phyloP scores from a whole-genome alignment of 2,797 vertebrate species.

The Coccyzus lansbergi region DNA sequence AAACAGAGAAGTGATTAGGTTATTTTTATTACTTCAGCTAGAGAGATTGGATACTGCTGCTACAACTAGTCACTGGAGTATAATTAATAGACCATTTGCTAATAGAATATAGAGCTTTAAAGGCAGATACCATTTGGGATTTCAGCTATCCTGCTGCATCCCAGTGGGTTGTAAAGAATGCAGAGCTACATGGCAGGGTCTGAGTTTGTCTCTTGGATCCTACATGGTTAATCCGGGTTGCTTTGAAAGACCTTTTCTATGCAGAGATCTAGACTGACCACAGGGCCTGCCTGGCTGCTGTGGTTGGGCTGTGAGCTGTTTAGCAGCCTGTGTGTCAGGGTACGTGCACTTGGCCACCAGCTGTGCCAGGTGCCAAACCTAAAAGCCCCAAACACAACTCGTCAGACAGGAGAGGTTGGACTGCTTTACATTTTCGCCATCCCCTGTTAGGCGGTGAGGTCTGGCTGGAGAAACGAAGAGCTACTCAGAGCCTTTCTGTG shows the following conservation, averaged over 20 bases:
- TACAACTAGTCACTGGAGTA: constrained; percentile 8
- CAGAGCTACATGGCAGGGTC: accelerated
- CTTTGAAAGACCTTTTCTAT: neutral
- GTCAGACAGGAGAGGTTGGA: neutral
- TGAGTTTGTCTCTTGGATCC: neutral
- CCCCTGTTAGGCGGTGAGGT: neutral
- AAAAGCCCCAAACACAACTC: neutral
- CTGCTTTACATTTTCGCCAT: neutral
- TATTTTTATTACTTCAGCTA: constrained; percentile 55
- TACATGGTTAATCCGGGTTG: accelerated
- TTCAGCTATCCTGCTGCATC: neutral
- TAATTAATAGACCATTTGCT: constrained; percentile 22
- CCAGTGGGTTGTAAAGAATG: neutral
- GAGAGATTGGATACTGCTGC: constrained; percentile 5
- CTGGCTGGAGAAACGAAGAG: neutral
- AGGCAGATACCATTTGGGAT: neutral
- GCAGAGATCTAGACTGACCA: neutral
- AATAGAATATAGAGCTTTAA: neutral
- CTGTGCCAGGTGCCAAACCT: neutral
- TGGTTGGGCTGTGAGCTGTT: neutral
- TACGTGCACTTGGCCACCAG: accelerated
- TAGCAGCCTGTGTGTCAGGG: neutral
- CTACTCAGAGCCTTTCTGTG: neutral
- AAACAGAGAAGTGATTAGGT: constrained; percentile 19
- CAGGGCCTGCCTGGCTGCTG: neutral